phyloP scores from a whole-genome alignment of 2,888 invertebrate species.

The Macrosiphum euphorbiae region DNA sequence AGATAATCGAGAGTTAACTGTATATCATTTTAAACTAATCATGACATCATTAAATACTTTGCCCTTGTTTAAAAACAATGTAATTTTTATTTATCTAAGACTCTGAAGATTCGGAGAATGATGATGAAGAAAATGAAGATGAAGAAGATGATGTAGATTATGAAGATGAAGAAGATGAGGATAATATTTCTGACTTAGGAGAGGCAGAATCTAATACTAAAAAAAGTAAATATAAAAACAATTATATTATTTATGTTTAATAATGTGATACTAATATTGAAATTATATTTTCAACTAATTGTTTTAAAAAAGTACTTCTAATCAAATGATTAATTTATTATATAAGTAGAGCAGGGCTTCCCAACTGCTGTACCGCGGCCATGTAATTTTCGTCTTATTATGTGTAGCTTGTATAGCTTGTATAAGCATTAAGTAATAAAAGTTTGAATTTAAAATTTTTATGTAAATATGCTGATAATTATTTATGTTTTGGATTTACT shows the following conservation, averaged over 20 bases:
- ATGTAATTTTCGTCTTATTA: too few relatives aligned
- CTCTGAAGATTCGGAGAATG: conserved; percentile 63
- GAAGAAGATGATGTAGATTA: conserved; percentile 67
- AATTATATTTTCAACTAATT: too few relatives aligned
- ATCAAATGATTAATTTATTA: background rate
- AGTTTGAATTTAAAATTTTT: too few relatives aligned
- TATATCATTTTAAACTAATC: too few relatives aligned
- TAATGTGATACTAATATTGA: background rate
- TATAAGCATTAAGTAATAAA: too few relatives aligned
- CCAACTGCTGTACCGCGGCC: too few relatives aligned
- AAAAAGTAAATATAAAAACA: conserved; percentile 27
- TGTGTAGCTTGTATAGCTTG: too few relatives aligned
- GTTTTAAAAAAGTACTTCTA: background rate
- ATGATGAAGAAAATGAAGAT: conserved; percentile 66
- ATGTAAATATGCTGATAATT: too few relatives aligned
- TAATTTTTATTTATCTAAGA: conserved; percentile 19
- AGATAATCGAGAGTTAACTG: too few relatives aligned
- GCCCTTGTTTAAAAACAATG: background rate
- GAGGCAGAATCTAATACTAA: background rate
- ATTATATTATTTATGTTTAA: background rate
- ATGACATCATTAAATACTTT: background rate
- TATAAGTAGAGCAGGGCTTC: too few relatives aligned
- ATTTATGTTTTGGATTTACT: too few relatives aligned
- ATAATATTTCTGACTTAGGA: conserved; percentile 67
- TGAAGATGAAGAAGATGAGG: conserved; percentile 67